Conservation (phyloP, 1,140 invertebrate genomes). For the Penaeus vannamei region DNA sequence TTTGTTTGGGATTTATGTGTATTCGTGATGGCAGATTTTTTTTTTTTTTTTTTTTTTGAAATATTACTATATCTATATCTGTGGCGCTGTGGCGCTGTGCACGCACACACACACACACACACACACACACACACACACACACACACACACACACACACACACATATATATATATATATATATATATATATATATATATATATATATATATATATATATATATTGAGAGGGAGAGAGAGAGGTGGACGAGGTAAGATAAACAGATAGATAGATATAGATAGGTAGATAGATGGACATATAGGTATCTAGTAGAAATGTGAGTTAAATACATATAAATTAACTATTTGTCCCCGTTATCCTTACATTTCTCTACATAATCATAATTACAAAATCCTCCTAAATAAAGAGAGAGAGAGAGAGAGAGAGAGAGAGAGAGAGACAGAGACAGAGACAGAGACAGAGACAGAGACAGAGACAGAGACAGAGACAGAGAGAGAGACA, state of each 20-base stretch:
- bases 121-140: not conserved
- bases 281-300: no score
- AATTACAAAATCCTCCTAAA: not conserved
- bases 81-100: no score
- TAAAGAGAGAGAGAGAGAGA: no score
- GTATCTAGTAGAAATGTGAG: not conserved
- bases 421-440: not conserved
- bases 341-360: not conserved
- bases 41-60: no score
- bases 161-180: constrained; percentile 27
- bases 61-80: no score
- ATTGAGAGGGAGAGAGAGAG: constrained; percentile 29
- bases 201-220: constrained; percentile 40
- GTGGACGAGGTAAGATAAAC: not conserved
- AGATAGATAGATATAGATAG: not conserved
- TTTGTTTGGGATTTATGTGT: no score
- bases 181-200: constrained; percentile 40
- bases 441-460: not conserved
- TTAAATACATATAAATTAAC: not conserved
- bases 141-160: no score
- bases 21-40: no score
- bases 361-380: not conserved
- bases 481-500: not conserved
- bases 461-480: not conserved
- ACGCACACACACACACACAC: no score